Base-by-base conservation (phyloP, 2,113 vertebrate species). In the Calypte anna region DNA sequence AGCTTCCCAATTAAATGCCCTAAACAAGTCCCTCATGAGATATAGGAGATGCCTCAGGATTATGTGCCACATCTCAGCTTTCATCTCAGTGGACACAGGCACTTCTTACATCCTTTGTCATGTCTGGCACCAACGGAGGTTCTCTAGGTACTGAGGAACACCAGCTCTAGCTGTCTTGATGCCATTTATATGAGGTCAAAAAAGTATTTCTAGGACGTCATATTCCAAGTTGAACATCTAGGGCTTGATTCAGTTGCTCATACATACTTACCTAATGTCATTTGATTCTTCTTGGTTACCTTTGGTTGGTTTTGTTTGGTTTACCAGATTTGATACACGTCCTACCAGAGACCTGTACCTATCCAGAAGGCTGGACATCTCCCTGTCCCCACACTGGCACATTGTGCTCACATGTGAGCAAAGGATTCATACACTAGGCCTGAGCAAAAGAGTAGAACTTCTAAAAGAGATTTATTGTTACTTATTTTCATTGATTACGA, bases 81-180 rank as follows among this genome's bases (percentile, higher is more conserved):
- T 88, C 33, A 31, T 40, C 55, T 78, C 54, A 46, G 57, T 22
- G 20, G 25, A 5, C 38, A 33, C 11, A 82, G 12, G 31, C 25
- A 67, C 63, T 19, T 9, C 10, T 33, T 38, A 2, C 0, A 2
- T 63, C 17, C 43, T 48, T 58, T 53, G 44, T 40, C 16, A 3
- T 36, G 24, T 68, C 58, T 68, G n/a, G 28, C 36, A 38, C 31
- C 1, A 1, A 48, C 0, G 0, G n/a, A 51, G 19, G 4, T 74
- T 83, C 33, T 68, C 61, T 7, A 6, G 69, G 38, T 31, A 25
- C 28, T 55, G 25, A 74, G 30, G 70, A 38, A 38, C 36, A 38
- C 33, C 28, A 28, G 6, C 46, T 93, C 50, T 36, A 9, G 6
- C 38, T 79, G 22, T 43, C 69, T 55, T 67, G 28, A 78, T 72